Conservation (phyloP, 2,113 vertebrate genomes). For the Erythrocercus mccallii region DNA sequence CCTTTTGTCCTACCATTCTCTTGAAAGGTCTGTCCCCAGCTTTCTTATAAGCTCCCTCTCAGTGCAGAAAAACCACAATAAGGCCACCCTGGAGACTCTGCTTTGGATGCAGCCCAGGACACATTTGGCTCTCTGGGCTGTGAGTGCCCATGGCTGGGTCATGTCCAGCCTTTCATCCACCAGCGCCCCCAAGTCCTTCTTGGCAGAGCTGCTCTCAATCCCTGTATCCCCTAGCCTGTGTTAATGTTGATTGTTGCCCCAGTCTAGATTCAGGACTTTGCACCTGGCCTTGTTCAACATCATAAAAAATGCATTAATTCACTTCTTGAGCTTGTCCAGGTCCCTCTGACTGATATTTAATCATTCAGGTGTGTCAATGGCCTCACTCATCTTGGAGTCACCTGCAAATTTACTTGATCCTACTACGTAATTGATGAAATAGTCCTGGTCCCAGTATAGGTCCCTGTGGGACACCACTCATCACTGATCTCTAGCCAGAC, state of each 20-base stretch:
- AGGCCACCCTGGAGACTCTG: not conserved
- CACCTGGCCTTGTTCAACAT: not conserved
- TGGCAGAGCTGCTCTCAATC: not conserved
- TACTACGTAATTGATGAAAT: not conserved
- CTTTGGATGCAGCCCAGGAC: not conserved
- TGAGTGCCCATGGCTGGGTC: rapidly evolving
- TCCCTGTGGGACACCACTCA: too few relatives aligned
- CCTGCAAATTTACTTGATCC: not conserved
- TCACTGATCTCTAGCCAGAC: not conserved
- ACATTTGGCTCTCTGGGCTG: rapidly evolving
- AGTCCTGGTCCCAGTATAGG: not conserved
- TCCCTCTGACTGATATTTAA: not conserved
- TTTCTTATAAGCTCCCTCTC: not conserved
- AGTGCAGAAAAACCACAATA: not conserved
- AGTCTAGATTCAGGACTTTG: not conserved
- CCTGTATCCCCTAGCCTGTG: not conserved
- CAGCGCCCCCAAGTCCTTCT: not conserved
- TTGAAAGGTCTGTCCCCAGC: not conserved
- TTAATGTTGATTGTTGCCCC: not conserved
- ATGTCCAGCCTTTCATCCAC: not conserved
- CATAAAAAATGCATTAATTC: not conserved
- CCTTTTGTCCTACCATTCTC: rapidly evolving
- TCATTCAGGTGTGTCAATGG: rapidly evolving
- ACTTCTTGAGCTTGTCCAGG: not conserved
- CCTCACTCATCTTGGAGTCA: not conserved